Base-by-base conservation (phyloP, 2,888 invertebrate genomes). In the Chironomus tentans region DNA sequence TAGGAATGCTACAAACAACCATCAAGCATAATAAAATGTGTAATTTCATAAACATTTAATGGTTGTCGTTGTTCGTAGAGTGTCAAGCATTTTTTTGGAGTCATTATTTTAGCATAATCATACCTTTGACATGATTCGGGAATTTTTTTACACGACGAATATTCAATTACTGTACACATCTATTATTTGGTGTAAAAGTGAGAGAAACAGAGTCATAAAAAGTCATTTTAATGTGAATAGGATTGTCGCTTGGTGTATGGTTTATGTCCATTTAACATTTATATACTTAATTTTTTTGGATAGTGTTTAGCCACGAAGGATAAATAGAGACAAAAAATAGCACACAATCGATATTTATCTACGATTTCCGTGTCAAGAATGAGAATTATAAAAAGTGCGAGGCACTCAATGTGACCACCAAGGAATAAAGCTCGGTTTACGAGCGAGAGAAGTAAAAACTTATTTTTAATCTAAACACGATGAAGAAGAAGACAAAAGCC, bases 301-400 rank as follows among this genome's bases (percentile, higher is more conserved):
- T n/a, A n/a, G n/a, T n/a, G n/a, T n/a, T n/a, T 38, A 10, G 38
- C 1, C 4, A 38, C 10, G 10, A 38, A 38, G 38, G 38, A 38
- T 38, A 10, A 38, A 38, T 38, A 38, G 38, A 38, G 38, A 38
- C 38, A 38, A 38, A 38, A 38, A 38, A 38, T 22, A 22, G 24
- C 65, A 21, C 56, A 73, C 56, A 74, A 74, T 74, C 74, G 74
- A 74, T 74, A 68, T 74, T 74, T 74, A 68, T 74, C 74, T 68
- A 74, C 74, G 68, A 74, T 74, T 74, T 74, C 74, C 74, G 74
- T 74, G 74, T 74, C 74, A 65, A 74, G 47, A 74, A 22, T 62
- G 15, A 62, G 13, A 21, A 62, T 15, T 18, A 65, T 24, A n/a
- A 21, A 65, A 18, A 56, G 56, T 65, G 6, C 21, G 21, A 24